Base-by-base conservation (phyloP, 2,113 vertebrate genomes). In the Picathartes gymnocephalus region DNA sequence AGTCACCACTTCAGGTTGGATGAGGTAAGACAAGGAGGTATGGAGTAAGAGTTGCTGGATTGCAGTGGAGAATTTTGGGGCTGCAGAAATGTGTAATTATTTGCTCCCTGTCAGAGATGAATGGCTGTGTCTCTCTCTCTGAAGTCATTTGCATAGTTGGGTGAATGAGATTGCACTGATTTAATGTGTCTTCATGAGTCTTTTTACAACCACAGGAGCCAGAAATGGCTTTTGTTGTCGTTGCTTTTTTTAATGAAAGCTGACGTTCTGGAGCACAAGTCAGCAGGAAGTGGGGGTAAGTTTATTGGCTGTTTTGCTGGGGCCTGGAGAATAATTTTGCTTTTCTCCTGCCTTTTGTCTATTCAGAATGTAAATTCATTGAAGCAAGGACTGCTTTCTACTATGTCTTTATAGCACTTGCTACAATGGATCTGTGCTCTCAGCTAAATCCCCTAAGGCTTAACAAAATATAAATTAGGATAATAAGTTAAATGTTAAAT, bases 261-360 rank as follows among this genome's bases (percentile, higher is more conserved):
- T 95, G 92, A 94, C 35, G 3, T 93, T 96, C 71, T 95, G 90
- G 79, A 96, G 90, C 82, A 78, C 68, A 80, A 93, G 94, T 85
- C 94, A 95, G 95, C 93, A 95, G 91, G 91, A 96, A 91, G 86
- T 30, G 33, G 40, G 94, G 88, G 87, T 33, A 31, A 85, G 94
- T 95, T 97, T 95, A 93, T 91, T 94, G 95, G 78, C 87, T 96
- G 95, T 95, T 96, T 95, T 95, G 92, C 85, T 94, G 88, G 95
- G 92, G 79, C 81, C 93, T 81, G 62, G 93, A 97, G 94, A 93
- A 93, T 96, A 96, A 93, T 93, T 96, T 90, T 94, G 91, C 90
- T 47, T 96, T 96, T 95, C 92, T 95, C 92, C 88, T 93, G 88
- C 92, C 92, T 97, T 96, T 96, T 96, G 93, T 96, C 85, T 95